Percentiles rank a stretch among this genome's conserved stretches.
phyloP scores from a whole-genome alignment of 2,797 vertebrate genomes.

The Malurus leucopterus region DNA sequence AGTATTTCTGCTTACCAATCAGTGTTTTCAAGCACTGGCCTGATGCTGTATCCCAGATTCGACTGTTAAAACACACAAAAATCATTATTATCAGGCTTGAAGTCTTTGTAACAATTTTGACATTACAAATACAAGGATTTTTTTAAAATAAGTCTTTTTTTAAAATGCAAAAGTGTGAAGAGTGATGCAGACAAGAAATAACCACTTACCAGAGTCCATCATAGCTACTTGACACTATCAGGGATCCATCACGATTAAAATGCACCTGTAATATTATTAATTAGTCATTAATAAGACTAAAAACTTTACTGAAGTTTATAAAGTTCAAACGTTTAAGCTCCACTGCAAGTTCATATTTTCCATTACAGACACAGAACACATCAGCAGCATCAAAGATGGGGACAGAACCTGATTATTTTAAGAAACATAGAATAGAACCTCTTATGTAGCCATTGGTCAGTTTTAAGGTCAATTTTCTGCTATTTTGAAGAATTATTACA shows the following conservation, averaged over 20 bases:
- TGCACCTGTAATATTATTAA: constrained; percentile 82
- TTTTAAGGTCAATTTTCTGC: neutral
- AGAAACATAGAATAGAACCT: neutral
- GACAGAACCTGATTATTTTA: neutral
- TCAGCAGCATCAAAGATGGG: neutral
- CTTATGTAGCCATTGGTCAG: rapidly evolving
- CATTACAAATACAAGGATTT: neutral
- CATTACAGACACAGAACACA: neutral
- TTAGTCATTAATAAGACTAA: neutral
- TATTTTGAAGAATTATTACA: neutral
- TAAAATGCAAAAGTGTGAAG: neutral
- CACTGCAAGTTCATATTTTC: neutral
- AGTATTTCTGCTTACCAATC: constrained; percentile 82
- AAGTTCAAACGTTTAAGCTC: neutral
- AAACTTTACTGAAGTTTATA: neutral
- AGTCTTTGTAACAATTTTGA: neutral
- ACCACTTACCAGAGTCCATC: constrained; percentile 91
- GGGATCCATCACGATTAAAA: constrained; percentile 96
- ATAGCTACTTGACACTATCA: constrained; percentile 98
- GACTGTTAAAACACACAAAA: constrained; percentile 67
- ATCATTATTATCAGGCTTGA: neutral
- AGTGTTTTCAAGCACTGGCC: constrained; percentile 98
- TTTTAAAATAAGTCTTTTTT: neutral
- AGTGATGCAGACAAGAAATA: neutral
- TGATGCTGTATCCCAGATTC: constrained; percentile 98